Evolutionary conservation across 1,140 invertebrate species (phyloP), one percentile per base, ranked within the genome.

Genomic region (Zaprionus capensis): DNA sequence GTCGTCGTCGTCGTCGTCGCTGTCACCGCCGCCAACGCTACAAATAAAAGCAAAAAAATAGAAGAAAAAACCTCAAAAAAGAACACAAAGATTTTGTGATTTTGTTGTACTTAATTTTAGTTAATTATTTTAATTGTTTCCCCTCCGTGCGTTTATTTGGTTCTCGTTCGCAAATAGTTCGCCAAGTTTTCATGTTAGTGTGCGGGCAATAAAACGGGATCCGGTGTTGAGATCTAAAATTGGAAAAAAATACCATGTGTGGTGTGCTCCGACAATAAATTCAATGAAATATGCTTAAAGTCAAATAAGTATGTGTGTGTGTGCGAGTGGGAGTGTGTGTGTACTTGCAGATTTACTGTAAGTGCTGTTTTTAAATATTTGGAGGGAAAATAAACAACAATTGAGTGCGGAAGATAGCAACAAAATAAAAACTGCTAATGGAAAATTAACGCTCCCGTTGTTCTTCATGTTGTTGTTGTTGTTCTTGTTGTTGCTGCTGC

Each of bases 11-110:
- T 38, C 6, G 31, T 53, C 41, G 41, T 22, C 20, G 66, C 53
- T 49, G 51, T 59, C 41, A 59, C 36, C 62, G 55, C 61, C 68
- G 69, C 59, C 38, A 71, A 71, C 69, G 41, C 69, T 34, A 58
- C 69, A 64, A 49, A 71, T 28, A 69, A 28, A 63, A 17, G 53
- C 17, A 55, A 4, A 24, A 55, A 63, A 57, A 49, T 36, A 58
- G 1, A 58, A 58, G 5, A 4, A 31, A 56, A 56, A n/a, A 28
- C 34, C 7, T 36, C 24, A n/a, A 58, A 49, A 46, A 17, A 58
- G 49, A 68, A 34, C 28, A n/a, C 31, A 67, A 58, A 24, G 20
- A 46, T 26, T 31, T 24, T 5, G 3, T 12, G 44, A 57, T 56
- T 41, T 56, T 26, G n/a, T 68, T 68, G 15, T 49, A 59, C 28